Base-by-base conservation (phyloP, 2,888 invertebrate species). In the Leptogaster cylindrica region DNA sequence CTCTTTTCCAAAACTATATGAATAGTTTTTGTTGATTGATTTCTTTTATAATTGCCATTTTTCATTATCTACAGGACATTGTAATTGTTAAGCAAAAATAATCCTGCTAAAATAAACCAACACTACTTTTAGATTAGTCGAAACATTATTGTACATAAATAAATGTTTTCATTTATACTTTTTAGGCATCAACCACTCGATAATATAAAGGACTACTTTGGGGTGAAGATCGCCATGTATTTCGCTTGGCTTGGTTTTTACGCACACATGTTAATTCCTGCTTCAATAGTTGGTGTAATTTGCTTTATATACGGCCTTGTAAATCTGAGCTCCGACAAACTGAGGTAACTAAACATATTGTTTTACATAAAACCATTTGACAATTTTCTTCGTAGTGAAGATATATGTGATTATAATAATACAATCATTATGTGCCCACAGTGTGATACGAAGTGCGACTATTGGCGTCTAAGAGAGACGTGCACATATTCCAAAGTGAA, bases 181-280 rank as follows among this genome's bases (percentile, higher is more conserved):
- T n/a, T n/a, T 36, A 80, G 80, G 33, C 72, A 80, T 63, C 92
- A 92, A 76, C 92, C 92, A 1, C 79, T 92, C 67, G 90, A 92
- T 77, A 85, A 87, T 71, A 87, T 92, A 68, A 88, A 89, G 83
- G 88, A 89, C 74, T 90, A 91, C 79, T 90, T 89, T 77, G 90
- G 90, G 50, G 87, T 89, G 2, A 90, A 88, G 81, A 86, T 91
- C 72, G 91, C 89, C 0, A 82, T 93, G 67, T 92, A 93, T 79
- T 93, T 92, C 80, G 88, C 91, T 10, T 93, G 92, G 92, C 82
- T 92, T 50, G 92, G 92, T 36, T 93, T 91, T 81, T 93, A 93
- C 77, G 92, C 92, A 0, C 88, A 88, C 76, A 91, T 91, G 90
- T 81, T 93, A 66, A 89, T 92, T 72, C 89, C 90, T 10, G 87